phyloP scores from a whole-genome alignment of 2,797 vertebrate genomes.

The Pempheris klunzingeri region DNA sequence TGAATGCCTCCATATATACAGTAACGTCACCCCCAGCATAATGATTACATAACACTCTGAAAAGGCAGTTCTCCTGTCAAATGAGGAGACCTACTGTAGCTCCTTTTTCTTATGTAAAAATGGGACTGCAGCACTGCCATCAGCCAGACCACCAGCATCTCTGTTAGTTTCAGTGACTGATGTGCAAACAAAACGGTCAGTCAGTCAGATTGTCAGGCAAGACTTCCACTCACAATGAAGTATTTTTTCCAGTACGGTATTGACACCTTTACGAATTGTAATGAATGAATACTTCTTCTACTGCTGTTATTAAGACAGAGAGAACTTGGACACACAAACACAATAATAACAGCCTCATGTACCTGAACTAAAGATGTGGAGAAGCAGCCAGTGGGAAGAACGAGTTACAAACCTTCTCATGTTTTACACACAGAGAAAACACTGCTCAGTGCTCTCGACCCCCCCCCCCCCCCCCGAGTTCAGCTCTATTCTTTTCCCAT shows the following conservation, averaged over 20 bases:
- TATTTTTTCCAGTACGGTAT: not conserved
- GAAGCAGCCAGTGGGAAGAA: conserved; percentile 18
- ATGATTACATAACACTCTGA: too few relatives aligned
- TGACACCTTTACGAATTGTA: not conserved
- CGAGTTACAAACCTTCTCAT: conserved; percentile 32
- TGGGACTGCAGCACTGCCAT: not conserved
- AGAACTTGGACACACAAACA: not conserved
- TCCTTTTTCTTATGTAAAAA: not conserved
- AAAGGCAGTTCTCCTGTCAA: too few relatives aligned
- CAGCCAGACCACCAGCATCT: too few relatives aligned
- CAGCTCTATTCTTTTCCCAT: conserved; percentile 22
- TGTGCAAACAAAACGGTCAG: not conserved
- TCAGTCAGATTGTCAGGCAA: not conserved
- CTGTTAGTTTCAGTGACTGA: too few relatives aligned
- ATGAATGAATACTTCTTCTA: not conserved
- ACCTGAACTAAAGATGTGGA: conserved; percentile 17
- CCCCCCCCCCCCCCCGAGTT: too few relatives aligned
- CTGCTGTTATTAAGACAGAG: not conserved
- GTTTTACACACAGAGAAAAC: conserved; percentile 21
- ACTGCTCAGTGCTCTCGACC: not conserved
- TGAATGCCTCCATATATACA: too few relatives aligned
- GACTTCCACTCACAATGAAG: too few relatives aligned
- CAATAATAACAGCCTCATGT: conserved; percentile 8
- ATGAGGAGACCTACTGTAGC: too few relatives aligned
- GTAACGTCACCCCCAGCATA: too few relatives aligned